Evolutionary conservation across 2,888 invertebrate genomes (phyloP).

Genomic region (Lithophane ornitopus): DNA sequence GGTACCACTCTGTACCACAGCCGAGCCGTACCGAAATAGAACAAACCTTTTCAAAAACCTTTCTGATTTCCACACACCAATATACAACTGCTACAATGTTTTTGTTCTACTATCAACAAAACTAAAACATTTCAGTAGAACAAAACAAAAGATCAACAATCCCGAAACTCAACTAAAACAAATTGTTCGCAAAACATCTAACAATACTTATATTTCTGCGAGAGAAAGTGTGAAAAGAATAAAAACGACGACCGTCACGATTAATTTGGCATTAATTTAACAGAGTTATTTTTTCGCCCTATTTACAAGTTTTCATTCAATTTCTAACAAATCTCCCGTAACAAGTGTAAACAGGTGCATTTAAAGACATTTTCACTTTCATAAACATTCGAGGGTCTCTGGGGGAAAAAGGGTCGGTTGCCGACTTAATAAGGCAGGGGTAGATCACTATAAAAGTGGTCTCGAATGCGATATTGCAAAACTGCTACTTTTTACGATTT

Average conservation of each 20-base stretch:
- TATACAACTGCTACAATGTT: slow-evolving; percentile 26
- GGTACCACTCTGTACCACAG: background rate
- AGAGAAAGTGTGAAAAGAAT: slow-evolving; percentile 30
- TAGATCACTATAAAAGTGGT: slow-evolving; percentile 82
- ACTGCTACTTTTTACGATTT: slow-evolving; percentile 78
- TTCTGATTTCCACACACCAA: background rate
- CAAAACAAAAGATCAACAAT: slow-evolving; percentile 41
- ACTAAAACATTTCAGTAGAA: slow-evolving; percentile 11
- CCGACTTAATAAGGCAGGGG: slow-evolving; percentile 84
- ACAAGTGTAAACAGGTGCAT: slow-evolving; percentile 82
- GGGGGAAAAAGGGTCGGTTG: slow-evolving; percentile 77
- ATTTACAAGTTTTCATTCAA: slow-evolving; percentile 64
- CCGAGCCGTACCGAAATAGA: background rate
- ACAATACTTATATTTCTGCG: slow-evolving; percentile 39
- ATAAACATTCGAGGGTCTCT: slow-evolving; percentile 77
- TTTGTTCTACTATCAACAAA: slow-evolving; percentile 32
- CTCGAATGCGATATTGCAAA: slow-evolving; percentile 78
- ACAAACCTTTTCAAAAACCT: background rate
- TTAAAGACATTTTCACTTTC: slow-evolving; percentile 83
- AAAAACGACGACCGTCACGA: slow-evolving; percentile 31
- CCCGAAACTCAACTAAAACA: slow-evolving; percentile 53
- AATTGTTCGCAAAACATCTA: slow-evolving; percentile 46
- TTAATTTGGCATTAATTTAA: slow-evolving; percentile 53
- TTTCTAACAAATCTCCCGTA: slow-evolving; percentile 72
- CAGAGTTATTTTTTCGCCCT: slow-evolving; percentile 38